Conservation (phyloP, 2,888 invertebrate species). For the Pollenia griseotomentosa region DNA sequence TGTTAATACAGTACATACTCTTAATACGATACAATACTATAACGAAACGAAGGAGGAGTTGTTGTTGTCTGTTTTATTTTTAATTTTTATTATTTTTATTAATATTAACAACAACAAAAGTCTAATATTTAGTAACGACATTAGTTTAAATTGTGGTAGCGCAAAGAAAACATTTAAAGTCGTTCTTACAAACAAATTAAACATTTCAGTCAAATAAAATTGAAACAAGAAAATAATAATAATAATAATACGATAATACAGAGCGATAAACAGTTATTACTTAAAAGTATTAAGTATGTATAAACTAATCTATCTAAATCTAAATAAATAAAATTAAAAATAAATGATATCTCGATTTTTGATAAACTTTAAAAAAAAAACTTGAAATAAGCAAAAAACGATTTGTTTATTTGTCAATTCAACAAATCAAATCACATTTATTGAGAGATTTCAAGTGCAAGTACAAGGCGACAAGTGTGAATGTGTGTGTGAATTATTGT, state of each 20-base stretch:
- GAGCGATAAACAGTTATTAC: neutral
- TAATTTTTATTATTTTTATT: neutral
- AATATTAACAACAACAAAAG: conserved; percentile 46
- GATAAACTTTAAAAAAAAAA: too few species aligned
- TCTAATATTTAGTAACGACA: conserved; percentile 48
- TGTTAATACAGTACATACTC: neutral
- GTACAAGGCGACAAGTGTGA: conserved; percentile 47
- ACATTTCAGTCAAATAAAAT: neutral
- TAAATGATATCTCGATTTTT: too few species aligned
- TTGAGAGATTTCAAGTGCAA: conserved; percentile 38
- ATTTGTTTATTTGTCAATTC: neutral
- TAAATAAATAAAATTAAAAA: too few species aligned
- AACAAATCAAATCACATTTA: neutral
- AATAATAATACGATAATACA: neutral
- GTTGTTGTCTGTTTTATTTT: conserved; percentile 42
- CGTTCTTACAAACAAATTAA: conserved; percentile 30
- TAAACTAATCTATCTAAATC: too few species aligned
- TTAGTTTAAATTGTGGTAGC: conserved; percentile 65
- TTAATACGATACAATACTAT: conserved; percentile 46
- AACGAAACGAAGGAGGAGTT: conserved; percentile 41
- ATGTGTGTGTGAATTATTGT: neutral
- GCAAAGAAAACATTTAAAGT: conserved; percentile 59
- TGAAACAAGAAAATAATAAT: neutral
- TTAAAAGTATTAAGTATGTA: neutral
- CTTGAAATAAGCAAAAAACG: neutral